phyloP scores from a whole-genome alignment of 2,113 vertebrate species.

The Cranoglanis bouderius region DNA sequence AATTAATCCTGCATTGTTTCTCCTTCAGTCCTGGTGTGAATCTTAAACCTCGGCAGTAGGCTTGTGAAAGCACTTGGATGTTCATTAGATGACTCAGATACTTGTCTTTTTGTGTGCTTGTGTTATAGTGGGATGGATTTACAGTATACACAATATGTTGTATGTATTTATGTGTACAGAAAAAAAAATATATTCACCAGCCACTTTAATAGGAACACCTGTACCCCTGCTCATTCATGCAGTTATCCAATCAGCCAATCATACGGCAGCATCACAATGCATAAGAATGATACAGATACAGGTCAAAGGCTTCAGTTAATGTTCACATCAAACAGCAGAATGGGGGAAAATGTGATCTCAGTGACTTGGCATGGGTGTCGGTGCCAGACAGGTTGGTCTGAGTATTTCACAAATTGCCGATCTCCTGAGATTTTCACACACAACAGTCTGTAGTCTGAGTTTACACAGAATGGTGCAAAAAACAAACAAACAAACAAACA shows the following conservation, averaged over 20 bases:
- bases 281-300: not conserved
- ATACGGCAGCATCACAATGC: not conserved
- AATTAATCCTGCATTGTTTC: constrained; percentile 27
- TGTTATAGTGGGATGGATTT: not conserved
- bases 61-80: not conserved
- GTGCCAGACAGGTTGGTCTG: not conserved
- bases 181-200: not conserved
- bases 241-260: not conserved
- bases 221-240: not conserved
- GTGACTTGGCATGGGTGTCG: not conserved
- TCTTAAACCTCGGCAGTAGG: not conserved
- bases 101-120: not conserved
- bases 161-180: not conserved
- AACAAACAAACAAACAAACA: not conserved
- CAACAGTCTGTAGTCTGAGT: no score
- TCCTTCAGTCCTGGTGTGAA: constrained; percentile 10
- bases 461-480: not conserved
- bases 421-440: not conserved
- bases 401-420: not conserved
- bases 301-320: not conserved
- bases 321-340: not conserved
- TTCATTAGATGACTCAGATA: not conserved
- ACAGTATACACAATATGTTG: not conserved
- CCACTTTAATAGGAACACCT: not conserved
- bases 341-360: not conserved